Conservation (phyloP, 2,888 invertebrate species). For the Eledone cirrhosa region DNA sequence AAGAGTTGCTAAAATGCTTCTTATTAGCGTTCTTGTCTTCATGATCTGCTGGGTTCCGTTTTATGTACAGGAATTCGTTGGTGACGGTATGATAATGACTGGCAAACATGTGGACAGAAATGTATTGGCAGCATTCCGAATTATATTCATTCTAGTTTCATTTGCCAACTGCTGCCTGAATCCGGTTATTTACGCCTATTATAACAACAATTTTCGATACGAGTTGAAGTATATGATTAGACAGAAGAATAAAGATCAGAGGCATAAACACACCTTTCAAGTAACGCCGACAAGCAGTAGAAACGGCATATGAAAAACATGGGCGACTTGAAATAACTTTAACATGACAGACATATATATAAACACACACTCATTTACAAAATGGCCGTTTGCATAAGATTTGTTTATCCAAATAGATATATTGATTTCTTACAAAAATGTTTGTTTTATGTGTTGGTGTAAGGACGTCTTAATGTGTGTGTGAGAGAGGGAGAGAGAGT, state of each 20-base stretch:
- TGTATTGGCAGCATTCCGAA: conserved; percentile 5
- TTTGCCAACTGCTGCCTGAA: conserved; percentile 25
- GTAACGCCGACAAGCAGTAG: conserved; percentile 17
- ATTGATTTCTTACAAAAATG: too few relatives aligned
- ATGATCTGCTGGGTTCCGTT: conserved; percentile 23
- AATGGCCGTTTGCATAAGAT: too few relatives aligned
- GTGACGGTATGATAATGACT: conserved; percentile 12
- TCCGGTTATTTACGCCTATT: conserved; percentile 25
- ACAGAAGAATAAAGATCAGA: conserved; percentile 16
- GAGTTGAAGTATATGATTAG: conserved; percentile 25
- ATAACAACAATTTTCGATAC: conserved; percentile 18
- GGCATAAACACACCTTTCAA: conserved; percentile 24
- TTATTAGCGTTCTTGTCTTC: conserved; percentile 10
- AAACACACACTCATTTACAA: too few relatives aligned
- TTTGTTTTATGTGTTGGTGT: too few relatives aligned
- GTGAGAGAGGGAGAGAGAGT: too few relatives aligned
- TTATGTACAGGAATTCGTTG: conserved; percentile 21
- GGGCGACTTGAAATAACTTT: too few relatives aligned
- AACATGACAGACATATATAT: too few relatives aligned
- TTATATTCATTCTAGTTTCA: conserved; percentile 22
- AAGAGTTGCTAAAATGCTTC: conserved; percentile 19
- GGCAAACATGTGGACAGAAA: background rate
- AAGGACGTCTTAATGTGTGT: too few relatives aligned
- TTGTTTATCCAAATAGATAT: too few relatives aligned
- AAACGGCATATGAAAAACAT: background rate